phyloP scores from a whole-genome alignment of 2,797 vertebrate genomes.

The Hemitrygon akajei region DNA sequence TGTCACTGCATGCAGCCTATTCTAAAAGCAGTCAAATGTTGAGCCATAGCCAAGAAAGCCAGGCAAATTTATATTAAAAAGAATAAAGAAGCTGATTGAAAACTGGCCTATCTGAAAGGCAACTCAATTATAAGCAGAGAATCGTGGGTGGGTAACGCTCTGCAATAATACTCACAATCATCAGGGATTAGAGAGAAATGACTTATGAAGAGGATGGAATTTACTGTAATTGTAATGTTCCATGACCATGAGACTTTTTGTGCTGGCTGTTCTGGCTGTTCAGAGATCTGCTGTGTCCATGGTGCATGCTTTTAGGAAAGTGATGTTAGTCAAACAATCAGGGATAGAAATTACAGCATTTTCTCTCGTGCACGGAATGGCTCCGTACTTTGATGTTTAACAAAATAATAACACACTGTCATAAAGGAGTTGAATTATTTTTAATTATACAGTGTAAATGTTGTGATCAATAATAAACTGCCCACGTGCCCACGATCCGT shows the following conservation, averaged over 20 bases:
- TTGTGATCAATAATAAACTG: not conserved
- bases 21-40: not conserved
- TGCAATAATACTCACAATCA: not conserved
- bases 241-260: not conserved
- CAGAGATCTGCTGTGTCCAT: not conserved
- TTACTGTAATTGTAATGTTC: slow-evolving; percentile 2
- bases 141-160: not conserved
- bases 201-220: not conserved
- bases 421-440: not conserved
- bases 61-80: not conserved
- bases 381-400: not conserved
- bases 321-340: not conserved
- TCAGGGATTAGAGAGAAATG: not conserved
- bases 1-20: no score
- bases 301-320: not conserved
- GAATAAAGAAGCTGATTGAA: not conserved
- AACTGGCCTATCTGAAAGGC: not conserved
- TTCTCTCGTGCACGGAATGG: not conserved
- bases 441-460: not conserved
- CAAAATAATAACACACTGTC: not conserved
- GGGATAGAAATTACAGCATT: not conserved
- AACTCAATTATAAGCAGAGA: not conserved
- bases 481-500: not conserved
- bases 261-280: not conserved
- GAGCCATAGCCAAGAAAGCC: not conserved